These are phyloP conservation scores for Nemotelus pantherinus DNA, from an alignment of 2,888 invertebrate genomes.

Conservation along the genomic window DNA sequence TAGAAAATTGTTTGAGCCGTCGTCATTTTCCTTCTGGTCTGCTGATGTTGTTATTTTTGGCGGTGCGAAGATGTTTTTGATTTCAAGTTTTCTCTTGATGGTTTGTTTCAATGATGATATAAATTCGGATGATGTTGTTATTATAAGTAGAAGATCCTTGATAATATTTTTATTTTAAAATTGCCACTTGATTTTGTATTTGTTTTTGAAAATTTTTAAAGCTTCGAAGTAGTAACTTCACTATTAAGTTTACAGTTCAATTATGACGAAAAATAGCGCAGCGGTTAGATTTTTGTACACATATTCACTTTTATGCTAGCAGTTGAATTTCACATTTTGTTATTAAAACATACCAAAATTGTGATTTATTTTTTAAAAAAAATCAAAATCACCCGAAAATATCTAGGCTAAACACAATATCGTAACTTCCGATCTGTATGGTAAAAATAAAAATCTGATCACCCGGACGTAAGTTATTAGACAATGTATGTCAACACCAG, in stretches of 20 bases:
- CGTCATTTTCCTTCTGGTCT: background rate
- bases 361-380: background rate
- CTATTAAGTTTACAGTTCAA: background rate
- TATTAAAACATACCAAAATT: no score
- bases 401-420: background rate
- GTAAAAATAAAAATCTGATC: background rate
- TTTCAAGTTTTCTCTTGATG: no score
- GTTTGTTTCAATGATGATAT: no score
- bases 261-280: background rate
- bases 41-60: no score
- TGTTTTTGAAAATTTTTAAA: background rate
- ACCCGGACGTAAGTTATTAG: background rate
- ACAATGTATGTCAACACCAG: background rate
- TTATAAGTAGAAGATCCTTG: no score
- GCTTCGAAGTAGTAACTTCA: background rate
- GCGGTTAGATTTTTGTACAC: background rate
- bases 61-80: no score
- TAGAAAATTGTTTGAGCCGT: background rate
- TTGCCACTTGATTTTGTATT: background rate
- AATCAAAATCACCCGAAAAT: background rate
- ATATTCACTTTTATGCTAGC: no score
- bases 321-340: no score
- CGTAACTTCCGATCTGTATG: background rate
- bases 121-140: no score
- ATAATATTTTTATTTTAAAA: background rate